These are phyloP conservation scores for Acronicta aceris DNA, from an alignment of 2,888 invertebrate species.

Conservation along the genomic window DNA sequence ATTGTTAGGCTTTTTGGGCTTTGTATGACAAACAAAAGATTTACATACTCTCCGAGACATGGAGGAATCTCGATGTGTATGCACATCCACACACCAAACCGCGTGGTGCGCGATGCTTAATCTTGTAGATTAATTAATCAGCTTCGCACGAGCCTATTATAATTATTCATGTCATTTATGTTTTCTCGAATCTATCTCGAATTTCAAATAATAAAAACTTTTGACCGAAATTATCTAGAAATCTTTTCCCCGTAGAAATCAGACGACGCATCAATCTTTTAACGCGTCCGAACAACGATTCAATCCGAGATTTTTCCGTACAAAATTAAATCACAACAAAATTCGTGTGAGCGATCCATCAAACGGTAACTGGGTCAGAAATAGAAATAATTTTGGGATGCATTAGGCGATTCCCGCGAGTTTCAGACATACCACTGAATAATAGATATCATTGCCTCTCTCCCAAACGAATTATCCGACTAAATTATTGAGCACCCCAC, in stretches of 20 bases:
- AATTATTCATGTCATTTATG: too few species aligned
- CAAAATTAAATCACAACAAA: constrained; percentile 56
- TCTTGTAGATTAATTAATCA: too few species aligned
- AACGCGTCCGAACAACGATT: constrained; percentile 48
- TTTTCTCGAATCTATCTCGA: too few species aligned
- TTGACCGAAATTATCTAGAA: constrained; percentile 15
- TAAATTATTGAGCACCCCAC: constrained; percentile 83
- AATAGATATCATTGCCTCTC: constrained; percentile 73
- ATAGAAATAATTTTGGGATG: constrained; percentile 73
- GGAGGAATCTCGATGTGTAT: too few species aligned
- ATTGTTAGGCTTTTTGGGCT: too few species aligned
- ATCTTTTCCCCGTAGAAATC: constrained; percentile 41
- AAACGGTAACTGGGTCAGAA: constrained; percentile 68
- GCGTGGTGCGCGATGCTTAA: too few species aligned
- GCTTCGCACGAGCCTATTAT: too few species aligned
- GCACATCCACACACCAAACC: too few species aligned
- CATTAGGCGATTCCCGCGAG: constrained; percentile 70
- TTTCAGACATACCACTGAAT: constrained; percentile 77
- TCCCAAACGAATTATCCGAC: constrained; percentile 78
- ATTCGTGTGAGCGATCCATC: constrained; percentile 55
- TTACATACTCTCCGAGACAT: too few species aligned
- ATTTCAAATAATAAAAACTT: too few species aligned
- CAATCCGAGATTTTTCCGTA: constrained; percentile 52
- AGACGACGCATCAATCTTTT: constrained; percentile 51
- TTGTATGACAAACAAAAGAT: too few species aligned